Evolutionary conservation across 2,888 invertebrate genomes (phyloP).

Genomic region (Agelastica alni): DNA sequence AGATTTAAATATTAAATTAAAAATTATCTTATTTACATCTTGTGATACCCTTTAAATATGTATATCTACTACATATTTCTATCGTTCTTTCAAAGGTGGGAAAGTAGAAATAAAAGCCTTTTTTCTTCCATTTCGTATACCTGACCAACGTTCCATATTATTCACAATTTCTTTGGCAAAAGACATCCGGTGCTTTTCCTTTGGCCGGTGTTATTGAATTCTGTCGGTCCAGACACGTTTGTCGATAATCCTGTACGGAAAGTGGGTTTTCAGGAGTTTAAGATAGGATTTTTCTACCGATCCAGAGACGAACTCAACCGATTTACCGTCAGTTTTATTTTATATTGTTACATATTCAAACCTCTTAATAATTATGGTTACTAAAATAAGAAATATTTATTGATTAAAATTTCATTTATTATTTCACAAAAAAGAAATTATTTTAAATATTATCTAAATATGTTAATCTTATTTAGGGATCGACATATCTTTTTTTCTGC

Average conservation of each 20-base stretch:
- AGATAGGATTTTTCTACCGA: slow-evolving; percentile 7
- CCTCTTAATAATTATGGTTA: background rate
- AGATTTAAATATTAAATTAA: too few species aligned
- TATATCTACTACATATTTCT: too few species aligned
- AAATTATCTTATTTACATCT: too few species aligned
- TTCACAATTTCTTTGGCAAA: slow-evolving; percentile 23
- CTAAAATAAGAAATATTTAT: background rate
- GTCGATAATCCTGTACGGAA: slow-evolving; percentile 31
- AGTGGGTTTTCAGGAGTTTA: slow-evolving; percentile 24
- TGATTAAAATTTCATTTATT: background rate
- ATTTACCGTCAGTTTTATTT: too few species aligned
- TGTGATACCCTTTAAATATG: too few species aligned
- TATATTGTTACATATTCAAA: too few species aligned
- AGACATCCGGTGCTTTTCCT: slow-evolving; percentile 26
- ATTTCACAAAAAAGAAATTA: background rate
- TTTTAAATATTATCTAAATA: background rate
- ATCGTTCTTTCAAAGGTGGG: too few species aligned
- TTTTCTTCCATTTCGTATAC: slow-evolving; percentile 15
- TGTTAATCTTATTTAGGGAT: too few species aligned
- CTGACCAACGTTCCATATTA: slow-evolving; percentile 19
- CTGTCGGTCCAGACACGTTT: slow-evolving; percentile 27
- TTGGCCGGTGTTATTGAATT: slow-evolving; percentile 34
- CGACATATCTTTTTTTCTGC: too few species aligned
- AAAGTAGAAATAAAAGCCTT: slow-evolving; percentile 10
- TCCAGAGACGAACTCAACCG: background rate